Conservation (phyloP, 1,140 invertebrate species). For the Metaphire vulgaris region DNA sequence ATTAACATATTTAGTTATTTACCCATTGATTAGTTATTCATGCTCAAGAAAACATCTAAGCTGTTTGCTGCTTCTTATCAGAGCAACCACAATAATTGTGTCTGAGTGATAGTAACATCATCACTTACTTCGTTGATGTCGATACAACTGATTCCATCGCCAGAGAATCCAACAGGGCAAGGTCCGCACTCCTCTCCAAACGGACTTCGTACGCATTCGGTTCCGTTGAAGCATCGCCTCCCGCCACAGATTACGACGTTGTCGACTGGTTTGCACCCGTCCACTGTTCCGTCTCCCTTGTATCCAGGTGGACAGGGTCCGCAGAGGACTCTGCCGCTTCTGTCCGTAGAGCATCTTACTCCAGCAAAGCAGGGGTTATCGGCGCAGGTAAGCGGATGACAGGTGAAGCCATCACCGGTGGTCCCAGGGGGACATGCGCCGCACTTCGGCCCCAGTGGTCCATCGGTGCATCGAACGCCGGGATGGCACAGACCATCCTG, state of each 20-base stretch:
- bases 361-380: slow-evolving; percentile 63
- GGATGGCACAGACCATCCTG: slow-evolving; percentile 69
- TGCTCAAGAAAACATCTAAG: no score
- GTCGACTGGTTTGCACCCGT: slow-evolving; percentile 17
- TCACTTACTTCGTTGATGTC: slow-evolving; percentile 69
- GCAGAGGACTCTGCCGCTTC: slow-evolving; percentile 45
- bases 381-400: slow-evolving; percentile 46
- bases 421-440: slow-evolving; percentile 36
- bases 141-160: slow-evolving; percentile 46
- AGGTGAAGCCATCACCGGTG: slow-evolving; percentile 35
- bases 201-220: slow-evolving; percentile 65
- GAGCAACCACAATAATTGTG: no score
- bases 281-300: background rate
- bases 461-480: slow-evolving; percentile 65
- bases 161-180: slow-evolving; percentile 65
- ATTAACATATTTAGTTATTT: background rate
- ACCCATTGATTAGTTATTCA: background rate
- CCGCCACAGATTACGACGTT: no score
- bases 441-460: slow-evolving; percentile 40
- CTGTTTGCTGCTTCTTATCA: no score
- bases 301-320: slow-evolving; percentile 40
- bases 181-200: slow-evolving; percentile 63
- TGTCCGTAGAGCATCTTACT: slow-evolving; percentile 43
- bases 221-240: slow-evolving; percentile 57
- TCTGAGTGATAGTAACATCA: slow-evolving; percentile 12